Base-by-base conservation (phyloP, 2,888 invertebrate species). In the Theodoxus fluviatilis region DNA sequence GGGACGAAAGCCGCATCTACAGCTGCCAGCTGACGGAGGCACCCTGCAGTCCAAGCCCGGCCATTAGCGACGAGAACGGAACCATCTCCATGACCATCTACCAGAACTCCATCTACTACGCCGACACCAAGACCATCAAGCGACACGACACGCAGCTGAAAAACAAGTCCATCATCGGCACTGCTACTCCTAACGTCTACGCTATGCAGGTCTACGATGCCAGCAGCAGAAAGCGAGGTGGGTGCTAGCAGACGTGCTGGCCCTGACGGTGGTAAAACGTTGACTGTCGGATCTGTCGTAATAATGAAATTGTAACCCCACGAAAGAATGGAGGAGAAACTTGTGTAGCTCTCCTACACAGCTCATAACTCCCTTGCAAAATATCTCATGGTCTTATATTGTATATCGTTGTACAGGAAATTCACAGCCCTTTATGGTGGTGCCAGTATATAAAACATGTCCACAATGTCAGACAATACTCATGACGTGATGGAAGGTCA, bases 111-210 rank as follows among this genome's bases (percentile, higher is more conserved):
- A 68, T 66, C 43, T 75, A 93, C 86, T 73, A 72, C n/a, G 59
- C 74, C 65, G 89, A 91, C 28, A 90, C 93, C 79, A 90, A 91
- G 86, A 89, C 89, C 43, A 91, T 91, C 72, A 89, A n/a, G n/a
- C n/a, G n/a, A n/a, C 86, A 85, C 38, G 91, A 92, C 77, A 81
- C 78, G 35, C 86, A 88, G 73, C 88, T 87, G 72, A 84, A 84
- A 71, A 84, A 31, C 33, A 35, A 61, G 33, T 15, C 40, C 1
- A 47, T 89, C 74, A 86, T 92, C 70, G 84, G 91, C 6, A 91
- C 91, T 76, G 89, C 91, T 81, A 92, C 92, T 0, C 79, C 83
- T 7, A 81, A 81, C 43, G 79, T 86, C 9, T 76, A 81, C 18
- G 83, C 84, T 6, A 71, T 86, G 74, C 81, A 79, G 78, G 82